A percentile compares a stretch with the other conserved stretches of the same genome.
Evolutionary conservation across 2,888 invertebrate genomes (phyloP).

Genomic region (Lithodes maja): DNA sequence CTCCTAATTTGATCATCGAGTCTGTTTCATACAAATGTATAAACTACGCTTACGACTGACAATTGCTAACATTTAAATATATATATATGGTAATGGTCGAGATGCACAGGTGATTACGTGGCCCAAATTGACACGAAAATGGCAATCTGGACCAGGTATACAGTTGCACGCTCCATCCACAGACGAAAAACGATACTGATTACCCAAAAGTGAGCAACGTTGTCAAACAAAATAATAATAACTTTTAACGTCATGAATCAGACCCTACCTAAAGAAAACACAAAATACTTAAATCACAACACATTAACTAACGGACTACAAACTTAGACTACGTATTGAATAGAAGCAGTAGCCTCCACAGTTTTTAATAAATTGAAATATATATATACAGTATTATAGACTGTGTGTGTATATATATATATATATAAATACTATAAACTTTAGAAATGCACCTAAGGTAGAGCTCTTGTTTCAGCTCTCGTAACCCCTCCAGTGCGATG

Average conservation of each 20-base stretch:
- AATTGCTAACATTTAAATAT: background rate
- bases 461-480: slow-evolving; percentile 2
- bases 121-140: background rate
- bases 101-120: background rate
- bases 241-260: background rate
- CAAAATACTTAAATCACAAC: slow-evolving; percentile 22
- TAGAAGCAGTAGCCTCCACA: slow-evolving; percentile 66
- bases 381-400: slow-evolving; percentile 15
- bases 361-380: slow-evolving; percentile 41
- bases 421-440: background rate
- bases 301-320: slow-evolving; percentile 18
- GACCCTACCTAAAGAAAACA: slow-evolving; percentile 12
- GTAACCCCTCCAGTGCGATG: no score
- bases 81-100: background rate
- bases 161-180: background rate
- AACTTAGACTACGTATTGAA: slow-evolving; percentile 47
- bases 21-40: slow-evolving; percentile 36
- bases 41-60: background rate
- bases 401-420: background rate
- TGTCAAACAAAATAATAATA: background rate
- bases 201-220: background rate
- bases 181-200: background rate
- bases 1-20: slow-evolving; percentile 33
- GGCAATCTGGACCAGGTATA: background rate
- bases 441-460: slow-evolving; percentile 54